Evolutionary conservation across 2,888 invertebrate species (phyloP).

Genomic region (Myopa testacea): DNA sequence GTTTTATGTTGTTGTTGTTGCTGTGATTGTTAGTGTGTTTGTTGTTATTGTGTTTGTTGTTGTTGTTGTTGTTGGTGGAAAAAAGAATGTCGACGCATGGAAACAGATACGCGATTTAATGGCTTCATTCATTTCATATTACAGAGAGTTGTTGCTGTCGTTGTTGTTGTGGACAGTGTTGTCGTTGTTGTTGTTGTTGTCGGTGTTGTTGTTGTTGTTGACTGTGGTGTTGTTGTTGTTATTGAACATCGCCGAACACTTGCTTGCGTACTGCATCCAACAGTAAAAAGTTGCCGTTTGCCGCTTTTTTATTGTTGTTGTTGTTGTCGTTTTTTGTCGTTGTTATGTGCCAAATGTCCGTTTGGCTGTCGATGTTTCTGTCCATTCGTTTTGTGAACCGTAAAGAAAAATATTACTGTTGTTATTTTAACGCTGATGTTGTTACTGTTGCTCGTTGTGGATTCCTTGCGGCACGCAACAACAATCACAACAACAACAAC

Average conservation of each 20-base stretch:
- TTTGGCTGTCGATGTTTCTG: not conserved
- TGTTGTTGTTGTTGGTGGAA: not conserved
- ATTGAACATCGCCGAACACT: not conserved
- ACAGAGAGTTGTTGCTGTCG: not conserved
- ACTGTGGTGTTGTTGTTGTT: not conserved
- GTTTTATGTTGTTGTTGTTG: not conserved
- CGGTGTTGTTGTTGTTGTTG: no score
- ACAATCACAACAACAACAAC: not conserved
- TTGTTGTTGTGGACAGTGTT: not conserved
- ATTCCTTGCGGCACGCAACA: conserved; percentile 28
- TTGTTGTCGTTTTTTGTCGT: not conserved
- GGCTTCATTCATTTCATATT: conserved; percentile 22
- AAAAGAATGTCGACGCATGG: not conserved
- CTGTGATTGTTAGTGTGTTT: not conserved
- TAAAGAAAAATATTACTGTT: not conserved
- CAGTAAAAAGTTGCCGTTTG: not conserved
- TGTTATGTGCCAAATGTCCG: not conserved
- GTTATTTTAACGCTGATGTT: not conserved
- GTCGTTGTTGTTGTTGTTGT: not conserved
- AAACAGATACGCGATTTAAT: conserved; percentile 10
- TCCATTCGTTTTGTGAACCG: not conserved
- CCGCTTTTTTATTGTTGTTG: not conserved
- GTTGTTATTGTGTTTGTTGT: not conserved
- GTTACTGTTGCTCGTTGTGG: not conserved
- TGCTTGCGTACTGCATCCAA: not conserved